A percentile compares a stretch with the other conserved stretches of the same genome.
Evolutionary conservation across 1,140 invertebrate species (phyloP).

Genomic region (Diachasmimorpha longicaudata): DNA sequence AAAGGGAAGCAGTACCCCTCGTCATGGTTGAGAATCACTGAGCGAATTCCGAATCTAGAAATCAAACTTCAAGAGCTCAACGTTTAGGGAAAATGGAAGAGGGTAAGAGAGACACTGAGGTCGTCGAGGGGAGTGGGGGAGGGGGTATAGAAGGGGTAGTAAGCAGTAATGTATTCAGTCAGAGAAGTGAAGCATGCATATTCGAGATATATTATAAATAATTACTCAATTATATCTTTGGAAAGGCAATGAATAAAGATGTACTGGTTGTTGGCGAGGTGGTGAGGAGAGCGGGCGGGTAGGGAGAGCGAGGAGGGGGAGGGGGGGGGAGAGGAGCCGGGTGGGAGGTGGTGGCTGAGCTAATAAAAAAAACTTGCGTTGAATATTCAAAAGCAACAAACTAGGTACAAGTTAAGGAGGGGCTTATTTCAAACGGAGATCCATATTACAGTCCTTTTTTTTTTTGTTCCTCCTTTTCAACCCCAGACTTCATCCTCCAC

Average conservation of each 20-base stretch:
- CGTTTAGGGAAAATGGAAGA: conserved; percentile 43
- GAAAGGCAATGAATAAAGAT: conserved; percentile 65
- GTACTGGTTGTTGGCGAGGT: conserved; percentile 39
- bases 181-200: conserved; percentile 64
- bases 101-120: background rate
- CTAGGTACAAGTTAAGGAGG: conserved; percentile 56
- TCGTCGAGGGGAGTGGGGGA: background rate
- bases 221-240: conserved; percentile 66
- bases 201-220: conserved; percentile 66
- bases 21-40: background rate
- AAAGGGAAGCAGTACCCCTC: too few relatives aligned
- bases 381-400: conserved; percentile 65
- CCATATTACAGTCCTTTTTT: conserved; percentile 57
- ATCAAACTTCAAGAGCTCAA: conserved; percentile 55
- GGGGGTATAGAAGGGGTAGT: conserved; percentile 42
- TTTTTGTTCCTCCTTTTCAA: conserved; percentile 32
- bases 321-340: conserved; percentile 25
- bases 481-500: background rate
- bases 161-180: conserved; percentile 56
- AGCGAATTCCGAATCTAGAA: conserved; percentile 45
- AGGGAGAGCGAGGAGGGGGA: background rate
- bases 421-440: conserved; percentile 65
- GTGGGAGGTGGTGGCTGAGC: conserved; percentile 47
- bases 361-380: conserved; percentile 61
- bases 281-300: conserved; percentile 25